Evolutionary conservation across 2,797 vertebrate species (phyloP).

Genomic region (Hydrophis major): DNA sequence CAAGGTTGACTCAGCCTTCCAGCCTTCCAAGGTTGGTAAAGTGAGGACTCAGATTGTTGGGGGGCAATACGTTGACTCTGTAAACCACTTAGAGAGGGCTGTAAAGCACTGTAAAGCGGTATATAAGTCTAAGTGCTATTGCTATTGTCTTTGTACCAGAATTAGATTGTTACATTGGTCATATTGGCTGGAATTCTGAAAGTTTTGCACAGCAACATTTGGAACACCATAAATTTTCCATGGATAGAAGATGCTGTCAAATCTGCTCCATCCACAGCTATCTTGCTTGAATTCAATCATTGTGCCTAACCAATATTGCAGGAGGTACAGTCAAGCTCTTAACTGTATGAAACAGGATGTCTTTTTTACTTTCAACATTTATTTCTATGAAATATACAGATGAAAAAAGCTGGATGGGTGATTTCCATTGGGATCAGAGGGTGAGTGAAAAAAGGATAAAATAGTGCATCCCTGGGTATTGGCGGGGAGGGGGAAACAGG

Average conservation of each 20-base stretch:
- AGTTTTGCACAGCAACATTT: background rate
- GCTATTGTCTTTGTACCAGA: background rate
- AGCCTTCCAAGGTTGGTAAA: no score
- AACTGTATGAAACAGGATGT: background rate
- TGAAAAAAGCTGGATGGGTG: background rate
- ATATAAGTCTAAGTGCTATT: no score
- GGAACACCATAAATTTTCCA: background rate
- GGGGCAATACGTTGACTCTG: no score
- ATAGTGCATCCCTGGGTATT: background rate
- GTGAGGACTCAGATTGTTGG: no score
- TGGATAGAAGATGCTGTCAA: background rate
- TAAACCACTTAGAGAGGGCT: no score
- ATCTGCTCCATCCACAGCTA: background rate
- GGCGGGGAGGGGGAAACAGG: no score
- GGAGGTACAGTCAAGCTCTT: background rate
- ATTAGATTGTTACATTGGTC: background rate
- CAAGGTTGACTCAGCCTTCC: no score
- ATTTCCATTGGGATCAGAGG: background rate
- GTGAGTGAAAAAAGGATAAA: background rate
- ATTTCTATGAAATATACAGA: background rate
- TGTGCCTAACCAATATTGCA: background rate
- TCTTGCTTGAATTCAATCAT: background rate
- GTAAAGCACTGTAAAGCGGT: no score
- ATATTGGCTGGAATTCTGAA: background rate
- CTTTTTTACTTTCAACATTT: background rate